Evolutionary conservation across 2,888 invertebrate species (phyloP), one percentile per base, ranked within the genome.

Genomic region (Acleris emargana): DNA sequence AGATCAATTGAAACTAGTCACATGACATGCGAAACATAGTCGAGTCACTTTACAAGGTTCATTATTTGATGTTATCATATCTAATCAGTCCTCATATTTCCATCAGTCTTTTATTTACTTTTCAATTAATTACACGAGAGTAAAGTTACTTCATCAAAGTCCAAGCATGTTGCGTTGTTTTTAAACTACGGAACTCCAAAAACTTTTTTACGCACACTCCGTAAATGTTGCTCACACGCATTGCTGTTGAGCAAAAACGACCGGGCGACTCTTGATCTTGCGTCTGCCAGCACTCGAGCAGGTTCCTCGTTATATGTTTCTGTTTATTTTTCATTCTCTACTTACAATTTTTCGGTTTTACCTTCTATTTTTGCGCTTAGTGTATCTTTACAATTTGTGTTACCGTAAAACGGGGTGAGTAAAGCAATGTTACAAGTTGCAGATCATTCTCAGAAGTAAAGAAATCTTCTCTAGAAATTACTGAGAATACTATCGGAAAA

Each of bases 141-240:
- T 38, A 38, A 13, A 38, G 13, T 38, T 38, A 38, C 4, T 38
- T 38, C 13, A 38, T 38, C n/a, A 17, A n/a, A 43, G 16, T 45
- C n/a, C n/a, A 43, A n/a, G 11, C 5, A n/a, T n/a, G n/a, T n/a
- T 16, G 17, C 17, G 7, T 45, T 49, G 32, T 49, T 16, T 49
- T 32, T 17, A 47, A 61, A 38, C 54, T 64, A 55, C 61, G 61
- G 66, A 66, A 47, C 66, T 57, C 66, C 52, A 61, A 66, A 64
- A 61, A 60, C 58, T 43, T 60, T 66, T 66, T 66, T 66, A 66
- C 75, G 82, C 84, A 85, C 84, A 84, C 83, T 77, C 74, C 75
- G 82, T 89, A 88, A 86, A 89, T 91, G 91, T 87, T 64, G 87
- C 82, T 87, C 87, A 84, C 86, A 87, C 84, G 85, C 87, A 84